These are phyloP conservation scores for Astreopora myriophthalma DNA, from an alignment of 64 coral and sea anemone genomes.

Conservation along the genomic window DNA sequence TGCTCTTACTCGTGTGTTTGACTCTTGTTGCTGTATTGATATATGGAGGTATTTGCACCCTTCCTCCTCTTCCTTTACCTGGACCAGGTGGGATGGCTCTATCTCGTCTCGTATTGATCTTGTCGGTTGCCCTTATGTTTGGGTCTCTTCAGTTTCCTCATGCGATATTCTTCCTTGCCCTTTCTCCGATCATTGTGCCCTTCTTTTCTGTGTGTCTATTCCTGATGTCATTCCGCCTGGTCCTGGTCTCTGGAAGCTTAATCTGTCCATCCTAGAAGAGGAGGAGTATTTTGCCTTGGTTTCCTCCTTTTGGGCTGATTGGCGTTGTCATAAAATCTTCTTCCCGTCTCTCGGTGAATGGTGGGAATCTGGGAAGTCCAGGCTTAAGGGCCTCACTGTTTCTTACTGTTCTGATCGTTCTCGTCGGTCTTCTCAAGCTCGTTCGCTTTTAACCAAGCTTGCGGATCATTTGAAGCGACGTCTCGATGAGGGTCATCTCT, in stretches of 20 bases:
- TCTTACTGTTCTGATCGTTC: not conserved
- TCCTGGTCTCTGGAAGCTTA: conserved; percentile 24
- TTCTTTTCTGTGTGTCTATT: not conserved
- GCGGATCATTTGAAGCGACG: not conserved
- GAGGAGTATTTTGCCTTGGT: not conserved
- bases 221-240: not conserved
- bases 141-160: not conserved
- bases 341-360: not conserved
- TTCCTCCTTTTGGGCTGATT: not conserved
- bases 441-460: not conserved
- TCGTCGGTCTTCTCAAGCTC: not conserved
- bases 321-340: not conserved
- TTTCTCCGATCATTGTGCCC: conserved; percentile 35
- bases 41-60: not conserved
- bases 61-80: not conserved
- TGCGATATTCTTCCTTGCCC: not conserved
- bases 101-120: not conserved
- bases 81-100: not conserved
- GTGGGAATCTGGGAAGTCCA: not conserved
- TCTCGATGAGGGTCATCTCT: not conserved
- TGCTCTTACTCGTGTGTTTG: not conserved
- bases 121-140: not conserved
- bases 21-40: not conserved
- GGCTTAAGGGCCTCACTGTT: not conserved
- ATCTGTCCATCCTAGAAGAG: not conserved